These are phyloP conservation scores for Temnopleurus reevesii DNA, from an alignment of 53 echinoderm and acorn worm genomes.

Conservation along the genomic window DNA sequence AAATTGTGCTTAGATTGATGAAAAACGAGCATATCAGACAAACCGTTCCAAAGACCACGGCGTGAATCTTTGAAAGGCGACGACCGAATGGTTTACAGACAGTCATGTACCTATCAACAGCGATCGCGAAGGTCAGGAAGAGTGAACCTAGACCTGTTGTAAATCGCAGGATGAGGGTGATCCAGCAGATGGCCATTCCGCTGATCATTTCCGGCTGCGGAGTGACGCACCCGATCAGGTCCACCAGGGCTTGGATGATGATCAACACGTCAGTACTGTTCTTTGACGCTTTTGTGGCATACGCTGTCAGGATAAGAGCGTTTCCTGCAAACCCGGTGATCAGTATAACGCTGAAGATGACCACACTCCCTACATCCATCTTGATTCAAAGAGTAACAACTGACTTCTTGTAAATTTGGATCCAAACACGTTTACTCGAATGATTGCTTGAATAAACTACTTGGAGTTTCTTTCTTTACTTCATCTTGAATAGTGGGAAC, in stretches of 20 bases:
- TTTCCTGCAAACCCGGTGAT: constrained; percentile 67
- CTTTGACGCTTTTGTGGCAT: constrained; percentile 36
- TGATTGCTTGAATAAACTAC: no score
- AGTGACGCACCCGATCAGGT: constrained; percentile 61
- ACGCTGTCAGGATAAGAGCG: constrained; percentile 48
- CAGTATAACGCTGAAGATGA: constrained; percentile 38
- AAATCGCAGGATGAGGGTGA: neutral
- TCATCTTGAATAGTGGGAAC: no score
- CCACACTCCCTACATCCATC: constrained; percentile 28
- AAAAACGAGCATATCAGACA: neutral
- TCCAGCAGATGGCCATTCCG: neutral
- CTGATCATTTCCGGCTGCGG: constrained; percentile 39
- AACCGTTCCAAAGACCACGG: neutral
- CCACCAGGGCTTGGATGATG: constrained; percentile 64
- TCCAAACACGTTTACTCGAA: no score
- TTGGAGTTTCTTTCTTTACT: no score
- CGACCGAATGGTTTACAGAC: constrained; percentile 50
- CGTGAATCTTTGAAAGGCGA: constrained; percentile 1
- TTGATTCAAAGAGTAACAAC: neutral
- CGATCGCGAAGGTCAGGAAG: constrained; percentile 25
- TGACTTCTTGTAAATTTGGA: no score
- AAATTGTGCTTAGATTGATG: constrained; percentile 14
- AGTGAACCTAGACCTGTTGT: neutral
- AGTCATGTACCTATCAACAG: constrained; percentile 59
- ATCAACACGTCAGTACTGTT: constrained; percentile 61